phyloP scores from a whole-genome alignment of 2,888 invertebrate species.

The Clusia tigrina region DNA sequence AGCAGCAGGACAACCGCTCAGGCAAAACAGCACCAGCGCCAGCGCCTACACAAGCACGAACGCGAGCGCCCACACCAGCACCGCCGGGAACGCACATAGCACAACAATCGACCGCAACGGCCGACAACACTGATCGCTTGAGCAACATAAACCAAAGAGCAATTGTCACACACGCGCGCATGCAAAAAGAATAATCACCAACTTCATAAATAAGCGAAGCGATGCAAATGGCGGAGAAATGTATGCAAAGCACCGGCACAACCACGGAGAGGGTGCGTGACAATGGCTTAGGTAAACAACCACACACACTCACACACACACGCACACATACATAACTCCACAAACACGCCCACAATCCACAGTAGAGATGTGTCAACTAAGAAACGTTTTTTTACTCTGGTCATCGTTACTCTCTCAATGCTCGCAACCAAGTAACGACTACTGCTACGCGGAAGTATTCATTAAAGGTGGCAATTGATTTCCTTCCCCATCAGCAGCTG shows the following conservation, averaged over 20 bases:
- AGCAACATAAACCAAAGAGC: slow-evolving; percentile 23
- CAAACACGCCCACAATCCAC: too few species aligned
- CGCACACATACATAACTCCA: too few species aligned
- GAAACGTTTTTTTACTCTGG: too few species aligned
- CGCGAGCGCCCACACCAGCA: slow-evolving; percentile 29
- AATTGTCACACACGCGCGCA: slow-evolving; percentile 17
- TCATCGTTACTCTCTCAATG: too few species aligned
- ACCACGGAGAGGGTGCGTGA: background rate
- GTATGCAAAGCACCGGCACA: too few species aligned
- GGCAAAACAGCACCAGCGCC: slow-evolving; percentile 43
- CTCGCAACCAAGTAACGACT: too few species aligned
- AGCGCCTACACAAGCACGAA: slow-evolving; percentile 24
- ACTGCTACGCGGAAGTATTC: too few species aligned
- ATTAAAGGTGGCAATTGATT: too few species aligned
- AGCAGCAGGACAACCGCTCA: slow-evolving; percentile 5
- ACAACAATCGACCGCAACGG: slow-evolving; percentile 26
- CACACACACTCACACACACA: too few species aligned
- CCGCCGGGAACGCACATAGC: slow-evolving; percentile 46
- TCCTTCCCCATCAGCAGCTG: too few species aligned
- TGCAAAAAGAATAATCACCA: slow-evolving; percentile 7
- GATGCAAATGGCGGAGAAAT: slow-evolving; percentile 11
- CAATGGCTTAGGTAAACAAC: background rate
- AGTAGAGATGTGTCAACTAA: too few species aligned
- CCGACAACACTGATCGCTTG: slow-evolving; percentile 10
- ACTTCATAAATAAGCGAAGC: slow-evolving; percentile 15